A percentile compares a stretch with the other conserved stretches of the same genome.
phyloP scores from a whole-genome alignment of 2,797 vertebrate species.

The Fundulus diaphanus region DNA sequence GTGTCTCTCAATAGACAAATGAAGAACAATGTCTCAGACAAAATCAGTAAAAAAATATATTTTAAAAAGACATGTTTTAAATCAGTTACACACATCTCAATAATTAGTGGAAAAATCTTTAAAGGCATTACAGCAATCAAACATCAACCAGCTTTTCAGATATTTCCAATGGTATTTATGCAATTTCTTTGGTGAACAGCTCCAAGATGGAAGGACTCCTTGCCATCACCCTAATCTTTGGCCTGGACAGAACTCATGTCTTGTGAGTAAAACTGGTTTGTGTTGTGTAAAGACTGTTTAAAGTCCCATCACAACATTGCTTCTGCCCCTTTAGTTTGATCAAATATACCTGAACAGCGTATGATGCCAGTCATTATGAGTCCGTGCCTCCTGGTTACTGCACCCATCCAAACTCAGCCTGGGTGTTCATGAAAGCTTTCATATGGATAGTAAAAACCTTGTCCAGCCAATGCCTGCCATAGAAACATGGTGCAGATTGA shows the following conservation, averaged over 20 bases:
- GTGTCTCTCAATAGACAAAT: no score
- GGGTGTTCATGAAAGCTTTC: background rate
- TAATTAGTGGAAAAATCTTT: no score
- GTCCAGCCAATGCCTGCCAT: background rate
- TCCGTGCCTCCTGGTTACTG: background rate
- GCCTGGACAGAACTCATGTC: background rate
- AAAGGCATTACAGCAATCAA: no score
- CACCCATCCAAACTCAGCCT: background rate
- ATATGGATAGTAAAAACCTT: background rate
- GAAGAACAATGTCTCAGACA: no score
- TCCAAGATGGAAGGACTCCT: background rate
- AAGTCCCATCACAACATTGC: background rate
- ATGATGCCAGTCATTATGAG: conserved; percentile 1
- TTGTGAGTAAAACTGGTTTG: background rate
- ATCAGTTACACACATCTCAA: no score
- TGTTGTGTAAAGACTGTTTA: background rate
- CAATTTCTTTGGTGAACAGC: no score
- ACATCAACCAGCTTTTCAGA: no score
- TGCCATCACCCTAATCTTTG: background rate
- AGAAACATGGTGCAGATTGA: background rate
- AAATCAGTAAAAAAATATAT: no score
- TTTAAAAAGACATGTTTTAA: no score
- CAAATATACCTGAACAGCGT: background rate
- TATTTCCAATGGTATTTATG: no score
- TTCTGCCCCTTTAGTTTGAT: background rate